Base-by-base conservation (phyloP, 2,888 invertebrate species). In the Agrochola lychnidis region DNA sequence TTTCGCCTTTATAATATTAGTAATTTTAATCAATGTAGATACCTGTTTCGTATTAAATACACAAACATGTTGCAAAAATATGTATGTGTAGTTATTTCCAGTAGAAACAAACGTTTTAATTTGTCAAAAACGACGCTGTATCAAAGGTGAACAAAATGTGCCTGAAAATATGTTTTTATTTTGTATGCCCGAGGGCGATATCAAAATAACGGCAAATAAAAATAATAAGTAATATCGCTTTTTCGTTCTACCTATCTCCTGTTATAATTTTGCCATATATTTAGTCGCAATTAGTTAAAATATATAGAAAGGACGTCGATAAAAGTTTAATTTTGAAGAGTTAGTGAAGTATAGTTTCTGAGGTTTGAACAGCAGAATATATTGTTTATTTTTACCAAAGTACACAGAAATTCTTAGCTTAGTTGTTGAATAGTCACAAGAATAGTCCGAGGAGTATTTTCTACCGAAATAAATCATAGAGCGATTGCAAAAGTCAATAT, bases 111-210 rank as follows among this genome's bases (percentile, higher is more conserved):
- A 61, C 36, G 25, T 64, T 69, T 42, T 51, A 56, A 56, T 78
- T 70, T 71, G 42, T 62, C 59, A 71, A 57, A 51, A 61, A 53
- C 22, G n/a, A 66, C 51, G 67, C 42, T n/a, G 30, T 57, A 67
- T 62, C 62, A 70, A 62, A 76, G 57, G 48, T 48, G 73, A 70
- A 70, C 45, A 45, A n/a, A 61, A 76, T 36, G 25, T 69, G 19
- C 10, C 14, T 30, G 12, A 56, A 72, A 83, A 64, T 64, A 51
- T 59, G 25, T 12, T 57, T 71, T 61, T 36, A 62, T 78, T 69
- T 68, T 76, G 22, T 22, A 61, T 51, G 36, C 1, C 68, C 56
- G 62, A 6, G 9, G 63, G 59, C 59, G 14, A 14, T 48, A 42
- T 36, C 7, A 25, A 40, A 57, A 42, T 42, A 48, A 57, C 42